Base-by-base conservation (phyloP, 2,888 invertebrate species). In the Rhagophthalmus giganteus region DNA sequence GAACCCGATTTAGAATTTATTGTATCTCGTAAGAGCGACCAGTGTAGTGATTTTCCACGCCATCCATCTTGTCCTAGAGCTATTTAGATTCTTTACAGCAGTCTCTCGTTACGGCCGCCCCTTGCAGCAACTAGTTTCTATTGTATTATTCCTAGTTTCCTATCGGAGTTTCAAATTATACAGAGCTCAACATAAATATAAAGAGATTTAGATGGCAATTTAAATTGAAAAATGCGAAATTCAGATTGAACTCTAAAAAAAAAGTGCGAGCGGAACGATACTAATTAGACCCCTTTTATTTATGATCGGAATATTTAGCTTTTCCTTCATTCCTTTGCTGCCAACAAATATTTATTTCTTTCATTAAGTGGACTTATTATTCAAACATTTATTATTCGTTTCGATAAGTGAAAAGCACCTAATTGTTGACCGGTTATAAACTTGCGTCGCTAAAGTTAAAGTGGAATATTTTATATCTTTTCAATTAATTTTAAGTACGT, bases 41-140 rank as follows among this genome's bases (percentile, higher is more conserved):
- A 65, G 58, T 69, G 68, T 68, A 67, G 66, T 69, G 69, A 70
- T 70, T 70, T 69, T 70, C 68, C 65, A 55, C 58, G 64, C 65
- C 61, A 69, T 70, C 61, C 67, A 60, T 70, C 69, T 69, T 66
- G 46, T 55, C 58, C 57, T 51, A 39, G 34, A 59, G 60, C 65
- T 59, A 64, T 65, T 64, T 64, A 62, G 63, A 64, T 64, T 63
- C 65, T 64, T 64, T 54, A 55, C 49, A 32, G 52, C 39, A 48
- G 46, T 48, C 49, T 20, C 40, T 47, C 35, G 46, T 30, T 50
- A 48, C 25, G 37, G 41, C 40, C 50, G 45, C 55, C 51, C 40
- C 50, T 44, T 35, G 31, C 42, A 38, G 33, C 44, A 31, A 50
- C 59, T 60, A 60, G 58, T 61, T 61, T 62, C 64, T 64, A 62